phyloP scores from a whole-genome alignment of 1,140 invertebrate species.

The Medauroidea extradentata region DNA sequence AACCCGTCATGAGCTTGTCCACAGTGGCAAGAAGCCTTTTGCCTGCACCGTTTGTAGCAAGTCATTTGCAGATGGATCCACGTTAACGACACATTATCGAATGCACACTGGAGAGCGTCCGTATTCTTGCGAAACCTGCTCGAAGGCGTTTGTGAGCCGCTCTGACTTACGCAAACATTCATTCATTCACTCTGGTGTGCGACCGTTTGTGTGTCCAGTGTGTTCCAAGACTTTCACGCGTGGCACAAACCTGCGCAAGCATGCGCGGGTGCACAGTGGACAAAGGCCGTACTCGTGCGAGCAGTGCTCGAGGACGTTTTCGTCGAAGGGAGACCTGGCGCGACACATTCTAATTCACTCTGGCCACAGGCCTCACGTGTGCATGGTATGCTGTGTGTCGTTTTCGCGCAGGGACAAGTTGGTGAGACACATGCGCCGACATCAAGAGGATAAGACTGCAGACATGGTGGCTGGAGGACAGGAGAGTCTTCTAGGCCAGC shows the following conservation, averaged over 20 bases:
- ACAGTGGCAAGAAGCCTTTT: constrained; percentile 54
- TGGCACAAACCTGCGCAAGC: constrained; percentile 18
- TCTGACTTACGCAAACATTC: constrained; percentile 54
- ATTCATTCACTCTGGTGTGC: constrained; percentile 20
- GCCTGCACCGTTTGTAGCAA: constrained; percentile 63
- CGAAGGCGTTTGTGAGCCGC: constrained; percentile 60
- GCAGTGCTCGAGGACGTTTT: constrained; percentile 40
- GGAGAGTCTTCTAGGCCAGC: too few species aligned
- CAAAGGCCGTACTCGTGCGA: constrained; percentile 38
- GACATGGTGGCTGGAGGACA: too few species aligned
- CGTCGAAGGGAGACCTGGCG: constrained; percentile 43
- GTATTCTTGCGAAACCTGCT: constrained; percentile 58
- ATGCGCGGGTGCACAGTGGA: constrained; percentile 19
- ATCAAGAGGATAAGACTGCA: too few species aligned
- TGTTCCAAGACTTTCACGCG: constrained; percentile 20
- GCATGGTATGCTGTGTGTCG: constrained; percentile 46
- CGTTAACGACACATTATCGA: constrained; percentile 79
- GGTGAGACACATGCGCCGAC: background rate
- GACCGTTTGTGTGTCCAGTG: constrained; percentile 17
- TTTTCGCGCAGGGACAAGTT: constrained; percentile 18
- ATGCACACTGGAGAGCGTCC: constrained; percentile 62
- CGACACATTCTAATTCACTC: constrained; percentile 49
- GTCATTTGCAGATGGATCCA: constrained; percentile 69
- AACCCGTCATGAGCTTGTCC: constrained; percentile 50
- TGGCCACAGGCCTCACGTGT: constrained; percentile 46